Evolutionary conservation across 2,888 invertebrate genomes (phyloP).

Genomic region (Lepidocyrtinus sp.): DNA sequence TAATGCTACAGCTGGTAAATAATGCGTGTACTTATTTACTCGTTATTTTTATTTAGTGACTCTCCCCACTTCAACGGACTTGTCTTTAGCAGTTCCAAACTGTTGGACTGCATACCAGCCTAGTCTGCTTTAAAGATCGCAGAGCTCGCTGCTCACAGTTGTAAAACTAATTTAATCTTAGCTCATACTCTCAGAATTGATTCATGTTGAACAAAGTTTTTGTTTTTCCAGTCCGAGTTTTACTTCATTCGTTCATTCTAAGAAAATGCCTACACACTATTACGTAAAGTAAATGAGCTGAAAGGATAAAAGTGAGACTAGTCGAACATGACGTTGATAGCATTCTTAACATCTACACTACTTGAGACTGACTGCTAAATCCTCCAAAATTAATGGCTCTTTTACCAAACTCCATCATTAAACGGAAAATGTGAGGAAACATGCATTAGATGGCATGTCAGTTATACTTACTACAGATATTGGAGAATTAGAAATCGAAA

Average conservation of each 20-base stretch:
- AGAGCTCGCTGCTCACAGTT: no score
- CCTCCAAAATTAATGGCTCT: not conserved
- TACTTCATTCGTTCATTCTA: no score
- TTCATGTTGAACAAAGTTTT: not conserved
- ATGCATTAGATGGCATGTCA: no score
- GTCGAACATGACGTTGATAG: slow-evolving; percentile 25
- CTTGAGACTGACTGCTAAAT: not conserved
- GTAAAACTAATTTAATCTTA: slow-evolving; percentile 13
- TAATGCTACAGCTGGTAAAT: slow-evolving; percentile 1
- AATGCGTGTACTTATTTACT: slow-evolving; percentile 11
- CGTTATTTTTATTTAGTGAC: slow-evolving; percentile 12
- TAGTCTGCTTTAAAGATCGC: no score
- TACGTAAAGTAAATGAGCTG: not conserved
- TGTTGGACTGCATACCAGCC: no score
- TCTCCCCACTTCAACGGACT: no score
- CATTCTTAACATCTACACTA: slow-evolving; percentile 17
- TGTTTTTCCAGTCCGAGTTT: not conserved
- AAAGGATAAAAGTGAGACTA: slow-evolving; percentile 15
- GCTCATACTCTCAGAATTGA: slow-evolving; percentile 3
- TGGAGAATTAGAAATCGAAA: no score
- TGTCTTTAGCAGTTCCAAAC: no score
- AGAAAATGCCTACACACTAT: not conserved
- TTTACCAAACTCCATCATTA: no score
- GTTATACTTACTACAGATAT: no score
- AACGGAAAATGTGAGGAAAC: no score